Evolutionary conservation across 2,888 invertebrate genomes (phyloP), one percentile per base, ranked within the genome.

Genomic region (Chymomyza caudatula): DNA sequence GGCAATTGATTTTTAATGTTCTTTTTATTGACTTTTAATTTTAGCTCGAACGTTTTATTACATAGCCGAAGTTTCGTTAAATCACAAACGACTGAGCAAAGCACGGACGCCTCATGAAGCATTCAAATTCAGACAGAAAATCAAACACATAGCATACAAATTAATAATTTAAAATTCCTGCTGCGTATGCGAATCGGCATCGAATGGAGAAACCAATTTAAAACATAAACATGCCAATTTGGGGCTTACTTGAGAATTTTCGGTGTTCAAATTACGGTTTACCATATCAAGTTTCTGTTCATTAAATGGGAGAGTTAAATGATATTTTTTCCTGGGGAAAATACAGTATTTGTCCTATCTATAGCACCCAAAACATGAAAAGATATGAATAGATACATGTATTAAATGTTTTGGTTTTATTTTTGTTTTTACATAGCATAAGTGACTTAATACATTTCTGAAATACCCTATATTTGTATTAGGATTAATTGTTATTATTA

Each of bases 11-110:
- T 78, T 69, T 64, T 71, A 69, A 70, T 68, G 65, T 62, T 73
- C 67, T 60, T 78, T 77, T 82, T 86, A 82, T 86, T 73, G 86
- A 82, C 81, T 81, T 82, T 84, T 80, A 80, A 80, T 80, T 85
- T 79, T 53, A 65, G 68, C 37, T 44, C 67, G 69, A 66, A 69
- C 74, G 85, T 74, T 85, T 82, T 82, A 82, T 70, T 52, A 62
- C 70, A 47, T 17, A 13, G 15, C 19, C n/a, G 17, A 15, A 47
- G 47, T 19, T 47, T 15, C 19, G 47, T 47, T 19, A 47, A 47
- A 6, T 17, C 47, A 47, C 15, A 47, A 15, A 17, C 47, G 29
- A 17, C n/a, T 70, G 81, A 60, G 55, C 52, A 71, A 64, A 55
- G 47, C 13, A 5, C 15, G 17, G 19, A 44, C 15, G 25, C 57